Conservation (phyloP, 2,797 vertebrate genomes). For the Avahi laniger region DNA sequence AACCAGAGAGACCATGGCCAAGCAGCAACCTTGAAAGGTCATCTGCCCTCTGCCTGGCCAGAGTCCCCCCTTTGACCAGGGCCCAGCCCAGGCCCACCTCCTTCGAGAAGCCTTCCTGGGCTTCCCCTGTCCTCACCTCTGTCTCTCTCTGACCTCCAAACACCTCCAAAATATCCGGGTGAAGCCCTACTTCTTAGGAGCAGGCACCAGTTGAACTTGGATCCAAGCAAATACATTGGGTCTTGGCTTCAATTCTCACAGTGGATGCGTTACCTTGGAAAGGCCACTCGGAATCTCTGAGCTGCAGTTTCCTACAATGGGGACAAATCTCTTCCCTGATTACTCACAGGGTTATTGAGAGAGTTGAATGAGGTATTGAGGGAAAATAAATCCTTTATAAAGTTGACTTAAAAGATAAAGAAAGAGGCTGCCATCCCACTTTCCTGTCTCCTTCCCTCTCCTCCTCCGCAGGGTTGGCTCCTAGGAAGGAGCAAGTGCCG, state of each 20-base stretch:
- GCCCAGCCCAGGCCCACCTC: neutral
- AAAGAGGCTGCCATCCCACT: neutral
- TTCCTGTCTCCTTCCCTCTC: neutral
- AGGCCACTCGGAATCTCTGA: neutral
- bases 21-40: constrained; percentile 71
- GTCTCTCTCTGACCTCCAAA: neutral
- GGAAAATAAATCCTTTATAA: neutral
- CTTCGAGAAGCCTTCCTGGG: constrained; percentile 55
- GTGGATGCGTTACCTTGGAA: neutral
- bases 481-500: neutral
- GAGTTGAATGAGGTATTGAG: neutral
- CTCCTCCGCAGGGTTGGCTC: neutral
- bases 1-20: constrained; percentile 42
- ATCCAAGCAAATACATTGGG: neutral
- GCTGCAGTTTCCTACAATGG: neutral
- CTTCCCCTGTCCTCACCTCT: neutral
- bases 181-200: neutral
- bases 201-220: neutral
- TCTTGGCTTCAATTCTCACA: neutral
- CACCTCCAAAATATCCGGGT: neutral
- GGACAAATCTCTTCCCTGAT: neutral
- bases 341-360: neutral
- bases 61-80: neutral
- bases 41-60: neutral
- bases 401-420: neutral